These are phyloP conservation scores for Uropsilus gracilis DNA, from an alignment of 2,113 vertebrate genomes.

Conservation along the genomic window DNA sequence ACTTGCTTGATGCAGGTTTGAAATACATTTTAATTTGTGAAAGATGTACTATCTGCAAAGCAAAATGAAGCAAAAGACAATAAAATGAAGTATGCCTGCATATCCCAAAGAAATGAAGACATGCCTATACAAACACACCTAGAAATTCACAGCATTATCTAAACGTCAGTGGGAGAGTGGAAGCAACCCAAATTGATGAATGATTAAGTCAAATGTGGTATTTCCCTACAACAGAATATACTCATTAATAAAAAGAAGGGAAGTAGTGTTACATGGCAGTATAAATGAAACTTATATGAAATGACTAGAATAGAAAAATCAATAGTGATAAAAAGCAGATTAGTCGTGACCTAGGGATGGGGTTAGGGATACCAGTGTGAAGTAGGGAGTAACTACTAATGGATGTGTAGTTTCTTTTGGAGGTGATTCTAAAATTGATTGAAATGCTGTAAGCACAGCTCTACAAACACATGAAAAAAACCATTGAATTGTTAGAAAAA, in stretches of 20 bases:
- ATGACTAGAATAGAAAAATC: neutral
- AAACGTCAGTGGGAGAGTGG: neutral
- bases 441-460: neutral
- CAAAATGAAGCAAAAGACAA: no score
- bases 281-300: neutral
- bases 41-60: no score
- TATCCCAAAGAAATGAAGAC: neutral
- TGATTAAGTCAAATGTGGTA: neutral
- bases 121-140: neutral
- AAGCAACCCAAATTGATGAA: neutral
- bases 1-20: no score
- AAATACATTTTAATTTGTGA: no score
- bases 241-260: neutral
- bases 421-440: neutral
- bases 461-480: neutral
- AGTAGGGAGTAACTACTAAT: neutral
- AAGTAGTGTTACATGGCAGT: no score
- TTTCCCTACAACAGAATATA: neutral
- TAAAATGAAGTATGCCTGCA: neutral
- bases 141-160: neutral
- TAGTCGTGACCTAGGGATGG: neutral
- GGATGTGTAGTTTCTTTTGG: neutral
- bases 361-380: neutral
- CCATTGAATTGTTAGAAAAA: neutral
- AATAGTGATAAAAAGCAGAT: neutral